Percentiles rank a stretch among this genome's conserved stretches.
Evolutionary conservation across 2,797 vertebrate species (phyloP).

Genomic region (Fistularia commersonii): DNA sequence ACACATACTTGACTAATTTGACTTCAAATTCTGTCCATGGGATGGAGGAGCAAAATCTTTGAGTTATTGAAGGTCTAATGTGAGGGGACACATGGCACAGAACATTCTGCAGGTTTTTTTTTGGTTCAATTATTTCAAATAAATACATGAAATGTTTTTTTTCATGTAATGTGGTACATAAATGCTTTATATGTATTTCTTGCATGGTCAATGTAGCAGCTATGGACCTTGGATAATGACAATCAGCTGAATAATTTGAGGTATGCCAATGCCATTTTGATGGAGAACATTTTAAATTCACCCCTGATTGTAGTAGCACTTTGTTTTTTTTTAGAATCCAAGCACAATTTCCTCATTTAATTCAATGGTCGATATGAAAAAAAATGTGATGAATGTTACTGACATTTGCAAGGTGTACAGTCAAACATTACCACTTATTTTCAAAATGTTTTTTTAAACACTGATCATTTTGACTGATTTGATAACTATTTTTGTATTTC

Average conservation of each 20-base stretch:
- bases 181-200: slow-evolving; percentile 9
- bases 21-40: too few species aligned
- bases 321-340: slow-evolving; percentile 15
- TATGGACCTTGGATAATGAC: too few species aligned
- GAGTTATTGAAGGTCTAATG: background rate
- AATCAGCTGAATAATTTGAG: too few species aligned
- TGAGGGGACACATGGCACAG: slow-evolving; percentile 25
- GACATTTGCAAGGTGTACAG: background rate
- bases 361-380: slow-evolving; percentile 5
- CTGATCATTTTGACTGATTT: slow-evolving; percentile 14
- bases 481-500: slow-evolving; percentile 11
- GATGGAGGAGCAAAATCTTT: too few species aligned
- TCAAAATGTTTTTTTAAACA: slow-evolving; percentile 20
- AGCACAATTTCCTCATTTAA: slow-evolving; percentile 8
- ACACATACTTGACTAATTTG: too few species aligned
- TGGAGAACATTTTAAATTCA: background rate
- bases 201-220: slow-evolving; percentile 9
- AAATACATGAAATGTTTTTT: background rate
- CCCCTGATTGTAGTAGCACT: slow-evolving; percentile 19
- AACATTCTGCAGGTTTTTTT: slow-evolving; percentile 31
- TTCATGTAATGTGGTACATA: slow-evolving; percentile 1
- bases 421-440: background rate
- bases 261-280: too few species aligned
- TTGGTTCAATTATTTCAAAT: background rate
- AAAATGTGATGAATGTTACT: background rate